These are phyloP conservation scores for Andrena bicolor DNA, from an alignment of 2,888 invertebrate species.

Conservation along the genomic window DNA sequence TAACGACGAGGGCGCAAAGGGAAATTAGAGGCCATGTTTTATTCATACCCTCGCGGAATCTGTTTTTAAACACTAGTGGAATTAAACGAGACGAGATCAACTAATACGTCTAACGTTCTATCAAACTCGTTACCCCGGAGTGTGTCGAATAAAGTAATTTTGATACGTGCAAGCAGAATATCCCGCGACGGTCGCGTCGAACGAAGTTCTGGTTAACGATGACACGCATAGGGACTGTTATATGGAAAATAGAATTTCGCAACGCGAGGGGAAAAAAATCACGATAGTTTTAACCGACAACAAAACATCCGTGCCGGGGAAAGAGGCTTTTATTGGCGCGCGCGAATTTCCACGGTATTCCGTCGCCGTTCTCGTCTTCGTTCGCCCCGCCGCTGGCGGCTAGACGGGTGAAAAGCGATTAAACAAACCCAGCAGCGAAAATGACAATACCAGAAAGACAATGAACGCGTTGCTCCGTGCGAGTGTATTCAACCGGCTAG, in stretches of 20 bases:
- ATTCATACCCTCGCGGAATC: neutral
- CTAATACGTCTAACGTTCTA: too few species aligned
- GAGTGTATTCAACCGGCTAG: neutral
- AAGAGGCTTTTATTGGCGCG: neutral
- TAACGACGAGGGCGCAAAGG: neutral
- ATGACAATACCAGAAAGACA: conserved; percentile 15
- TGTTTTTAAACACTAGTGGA: neutral
- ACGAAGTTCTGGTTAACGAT: too few species aligned
- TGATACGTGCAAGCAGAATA: too few species aligned
- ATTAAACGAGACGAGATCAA: neutral
- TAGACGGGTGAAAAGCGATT: conserved; percentile 11
- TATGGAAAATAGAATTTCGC: neutral
- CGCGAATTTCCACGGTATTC: conserved; percentile 3
- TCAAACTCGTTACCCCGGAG: too few species aligned
- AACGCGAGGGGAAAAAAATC: neutral
- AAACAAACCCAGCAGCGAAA: conserved; percentile 11
- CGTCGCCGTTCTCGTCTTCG: conserved; percentile 2
- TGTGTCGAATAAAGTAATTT: too few species aligned
- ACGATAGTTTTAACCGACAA: neutral
- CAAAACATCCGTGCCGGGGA: neutral
- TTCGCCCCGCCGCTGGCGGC: neutral
- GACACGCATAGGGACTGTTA: too few species aligned
- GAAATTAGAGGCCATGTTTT: conserved; percentile 4
- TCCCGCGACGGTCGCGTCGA: too few species aligned
- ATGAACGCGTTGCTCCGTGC: neutral